phyloP scores from a whole-genome alignment of 1,140 invertebrate species.

The Harpegnathos saltator region DNA sequence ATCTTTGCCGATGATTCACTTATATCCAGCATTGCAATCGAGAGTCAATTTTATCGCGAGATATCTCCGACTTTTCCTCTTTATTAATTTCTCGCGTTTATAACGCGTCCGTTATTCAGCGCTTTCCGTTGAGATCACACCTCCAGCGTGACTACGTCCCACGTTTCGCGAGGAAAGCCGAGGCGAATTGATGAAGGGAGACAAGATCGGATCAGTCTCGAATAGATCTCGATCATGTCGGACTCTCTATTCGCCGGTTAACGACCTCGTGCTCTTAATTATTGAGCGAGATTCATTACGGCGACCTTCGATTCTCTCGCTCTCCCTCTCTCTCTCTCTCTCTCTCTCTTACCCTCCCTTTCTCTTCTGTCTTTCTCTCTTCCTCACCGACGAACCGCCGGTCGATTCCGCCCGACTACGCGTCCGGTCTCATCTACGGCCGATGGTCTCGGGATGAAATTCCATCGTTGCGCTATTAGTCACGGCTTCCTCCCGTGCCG shows the following conservation, averaged over 20 bases:
- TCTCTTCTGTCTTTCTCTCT: not conserved
- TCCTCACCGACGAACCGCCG: not conserved
- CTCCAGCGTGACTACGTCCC: not conserved
- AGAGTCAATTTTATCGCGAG: not conserved
- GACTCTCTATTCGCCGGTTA: constrained; percentile 21
- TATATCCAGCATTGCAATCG: not conserved
- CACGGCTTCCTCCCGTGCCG: not conserved
- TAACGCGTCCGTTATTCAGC: not conserved
- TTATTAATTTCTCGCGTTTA: not conserved
- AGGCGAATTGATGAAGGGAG: not conserved
- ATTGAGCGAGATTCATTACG: constrained; percentile 32
- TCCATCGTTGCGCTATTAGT: constrained; percentile 64
- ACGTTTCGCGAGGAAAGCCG: not conserved
- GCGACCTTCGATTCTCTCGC: constrained; percentile 26
- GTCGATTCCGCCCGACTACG: constrained; percentile 3
- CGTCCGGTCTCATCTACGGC: constrained; percentile 38
- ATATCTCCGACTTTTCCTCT: not conserved
- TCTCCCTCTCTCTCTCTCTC: not conserved
- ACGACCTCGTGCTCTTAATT: constrained; percentile 58
- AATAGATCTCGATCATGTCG: not conserved
- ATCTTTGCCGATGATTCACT: too few species aligned
- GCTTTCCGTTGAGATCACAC: not conserved
- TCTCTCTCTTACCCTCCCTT: not conserved
- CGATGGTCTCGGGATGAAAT: constrained; percentile 58
- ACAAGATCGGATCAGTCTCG: not conserved